phyloP scores from a whole-genome alignment of 2,797 vertebrate genomes.

The Crocodylus rhombifer region DNA sequence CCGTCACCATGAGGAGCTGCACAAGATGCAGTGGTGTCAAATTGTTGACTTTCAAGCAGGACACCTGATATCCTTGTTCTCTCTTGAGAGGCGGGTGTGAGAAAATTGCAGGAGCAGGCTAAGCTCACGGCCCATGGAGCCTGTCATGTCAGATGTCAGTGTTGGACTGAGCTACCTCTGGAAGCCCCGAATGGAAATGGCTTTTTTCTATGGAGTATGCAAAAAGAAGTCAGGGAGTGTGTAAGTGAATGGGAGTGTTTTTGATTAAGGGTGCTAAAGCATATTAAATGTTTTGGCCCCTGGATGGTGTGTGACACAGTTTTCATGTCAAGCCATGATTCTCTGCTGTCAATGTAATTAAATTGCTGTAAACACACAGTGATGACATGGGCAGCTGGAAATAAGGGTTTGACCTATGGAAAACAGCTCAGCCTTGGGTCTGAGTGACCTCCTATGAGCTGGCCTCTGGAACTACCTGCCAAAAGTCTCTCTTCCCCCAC shows the following conservation, averaged over 20 bases:
- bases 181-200: background rate
- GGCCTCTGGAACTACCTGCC: background rate
- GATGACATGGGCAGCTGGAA: background rate
- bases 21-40: conserved; percentile 19
- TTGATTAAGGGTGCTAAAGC: too few species aligned
- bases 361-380: background rate
- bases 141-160: background rate
- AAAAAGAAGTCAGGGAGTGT: background rate
- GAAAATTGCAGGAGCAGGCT: background rate
- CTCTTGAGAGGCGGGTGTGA: conserved; percentile 16
- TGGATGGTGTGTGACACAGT: background rate
- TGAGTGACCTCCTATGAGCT: background rate
- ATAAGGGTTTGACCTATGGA: background rate
- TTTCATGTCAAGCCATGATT: background rate
- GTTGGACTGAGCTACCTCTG: background rate
- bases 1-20: conserved; percentile 63
- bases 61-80: conserved; percentile 41
- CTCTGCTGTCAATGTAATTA: background rate
- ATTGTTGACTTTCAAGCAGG: conserved; percentile 38
- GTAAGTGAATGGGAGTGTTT: background rate
- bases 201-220: background rate
- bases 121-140: background rate
- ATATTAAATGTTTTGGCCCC: background rate
- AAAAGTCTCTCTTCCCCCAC: background rate
- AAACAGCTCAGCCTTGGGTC: background rate